A percentile compares a stretch with the other conserved stretches of the same genome.
phyloP scores from a whole-genome alignment of 2,113 vertebrate species.

The Strix uralensis region DNA sequence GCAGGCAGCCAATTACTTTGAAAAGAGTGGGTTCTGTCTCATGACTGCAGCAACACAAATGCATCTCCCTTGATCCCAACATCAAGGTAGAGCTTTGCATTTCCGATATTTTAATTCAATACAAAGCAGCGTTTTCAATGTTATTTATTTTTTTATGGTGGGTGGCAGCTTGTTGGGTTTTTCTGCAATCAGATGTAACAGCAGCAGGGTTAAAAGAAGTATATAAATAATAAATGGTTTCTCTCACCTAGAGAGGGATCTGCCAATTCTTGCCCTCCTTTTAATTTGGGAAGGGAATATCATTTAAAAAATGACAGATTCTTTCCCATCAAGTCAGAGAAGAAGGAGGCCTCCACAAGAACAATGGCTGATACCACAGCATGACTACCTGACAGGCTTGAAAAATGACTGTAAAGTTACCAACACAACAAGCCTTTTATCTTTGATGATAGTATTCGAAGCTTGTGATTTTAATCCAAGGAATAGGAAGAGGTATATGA shows the following conservation, averaged over 20 bases:
- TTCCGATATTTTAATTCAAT: constrained; percentile 46
- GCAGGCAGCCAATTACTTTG: constrained; percentile 78
- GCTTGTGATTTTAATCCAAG: constrained; percentile 63
- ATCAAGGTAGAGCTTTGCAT: constrained; percentile 74
- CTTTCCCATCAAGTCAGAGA: constrained; percentile 26
- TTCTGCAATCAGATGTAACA: constrained; percentile 43
- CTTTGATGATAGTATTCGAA: constrained; percentile 48
- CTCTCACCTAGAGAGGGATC: constrained; percentile 35
- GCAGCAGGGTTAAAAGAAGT: constrained; percentile 27
- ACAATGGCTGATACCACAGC: constrained; percentile 50
- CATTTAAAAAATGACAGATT: constrained; percentile 40
- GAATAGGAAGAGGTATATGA: neutral
- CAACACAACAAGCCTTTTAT: constrained; percentile 59
- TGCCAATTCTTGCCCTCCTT: constrained; percentile 50
- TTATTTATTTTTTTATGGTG: neutral
- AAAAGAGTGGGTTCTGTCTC: constrained; percentile 72
- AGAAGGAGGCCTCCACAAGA: constrained; percentile 34
- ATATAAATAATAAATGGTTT: constrained; percentile 53
- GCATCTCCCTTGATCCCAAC: constrained; percentile 65
- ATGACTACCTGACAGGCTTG: constrained; percentile 58
- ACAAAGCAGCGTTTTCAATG: constrained; percentile 29
- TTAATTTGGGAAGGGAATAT: constrained; percentile 44
- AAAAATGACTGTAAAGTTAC: constrained; percentile 45
- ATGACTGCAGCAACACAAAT: constrained; percentile 63
- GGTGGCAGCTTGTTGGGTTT: constrained; percentile 23